phyloP scores from a whole-genome alignment of 2,113 vertebrate species.

The Periophthalmodon schlosseri region DNA sequence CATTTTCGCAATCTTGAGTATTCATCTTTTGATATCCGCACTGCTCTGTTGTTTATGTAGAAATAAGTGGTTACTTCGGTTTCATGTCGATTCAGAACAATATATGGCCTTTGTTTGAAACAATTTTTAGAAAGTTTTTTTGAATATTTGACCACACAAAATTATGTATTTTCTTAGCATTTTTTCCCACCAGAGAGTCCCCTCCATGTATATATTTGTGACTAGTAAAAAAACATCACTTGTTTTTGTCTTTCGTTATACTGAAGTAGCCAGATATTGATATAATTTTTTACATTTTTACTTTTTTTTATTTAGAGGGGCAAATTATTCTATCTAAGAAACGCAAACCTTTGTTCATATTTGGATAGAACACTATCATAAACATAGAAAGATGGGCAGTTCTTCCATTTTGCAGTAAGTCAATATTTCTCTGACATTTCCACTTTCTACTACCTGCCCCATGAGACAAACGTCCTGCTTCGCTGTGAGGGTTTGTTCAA shows the following conservation, averaged over 20 bases:
- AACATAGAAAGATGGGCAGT: not conserved
- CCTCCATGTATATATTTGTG: too few species aligned
- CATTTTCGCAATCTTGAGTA: slow-evolving; percentile 2
- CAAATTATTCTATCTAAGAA: not conserved
- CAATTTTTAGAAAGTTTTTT: too few species aligned
- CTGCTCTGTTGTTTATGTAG: not conserved
- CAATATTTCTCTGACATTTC: slow-evolving; percentile 1
- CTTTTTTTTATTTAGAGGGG: too few species aligned
- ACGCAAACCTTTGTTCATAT: not conserved
- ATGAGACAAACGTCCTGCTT: slow-evolving; percentile 20
- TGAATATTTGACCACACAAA: not conserved
- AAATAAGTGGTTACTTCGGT: not conserved
- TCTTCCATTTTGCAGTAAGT: not conserved
- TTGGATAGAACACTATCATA: not conserved
- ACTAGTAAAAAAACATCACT: too few species aligned
- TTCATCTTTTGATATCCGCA: not conserved
- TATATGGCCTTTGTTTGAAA: too few species aligned
- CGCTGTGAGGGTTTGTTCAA: slow-evolving; percentile 24
- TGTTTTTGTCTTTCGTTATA: too few species aligned
- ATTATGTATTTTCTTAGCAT: not conserved
- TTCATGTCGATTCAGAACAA: too few species aligned
- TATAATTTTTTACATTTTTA: too few species aligned
- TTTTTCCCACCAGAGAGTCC: too few species aligned
- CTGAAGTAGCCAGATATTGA: too few species aligned
- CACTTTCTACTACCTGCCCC: not conserved